Base-by-base conservation (phyloP, 2,888 invertebrate species). In the Melieria picta region DNA sequence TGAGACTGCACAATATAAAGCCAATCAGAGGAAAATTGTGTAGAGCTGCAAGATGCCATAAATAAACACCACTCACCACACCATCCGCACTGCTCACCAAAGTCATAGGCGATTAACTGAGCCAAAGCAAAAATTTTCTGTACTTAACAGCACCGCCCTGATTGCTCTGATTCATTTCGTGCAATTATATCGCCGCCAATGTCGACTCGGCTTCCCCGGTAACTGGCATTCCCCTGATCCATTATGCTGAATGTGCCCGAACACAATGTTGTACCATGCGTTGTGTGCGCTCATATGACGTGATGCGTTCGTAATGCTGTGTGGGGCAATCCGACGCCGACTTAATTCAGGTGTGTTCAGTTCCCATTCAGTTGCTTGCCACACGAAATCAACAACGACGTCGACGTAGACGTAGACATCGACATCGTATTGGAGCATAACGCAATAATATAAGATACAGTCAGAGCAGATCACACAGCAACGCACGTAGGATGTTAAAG, bases 401-500 rank as follows among this genome's bases (percentile, higher is more conserved):
- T 30, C 30, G 30, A 30, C 30, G 30, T 30, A 30, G 30, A 30
- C 16, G 16, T 16, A 16, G 16, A 16, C 16, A 16, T 16, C 16
- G 16, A 16, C 30, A 30, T 2, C 30, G 30, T 3, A 30, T 30
- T 30, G 30, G 30, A 30, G 30, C 30, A 30, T 30, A 30, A 30
- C 30, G 30, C 30, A 30, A 30, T 47, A 7, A 30, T 55, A 62
- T 48, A 60, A 67, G 45, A 55, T 10, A 63, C 7, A 30, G 4
- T 63, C 56, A 63, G 16, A 69, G 16, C 45, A 52, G 13, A 52
- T 11, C 13, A 52, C 16, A 67, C 42, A 5, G 6, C 42, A 74
- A 72, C 69, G 83, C 80, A 82, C 82, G 82, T 82, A 83, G 82
- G 82, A 82, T 80, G 82, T 82, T 83, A 81, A 82, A 82, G 82